These are phyloP conservation scores for Epizoanthus fatuus DNA, from an alignment of 92 coral and sea anemone species.

Conservation along the genomic window DNA sequence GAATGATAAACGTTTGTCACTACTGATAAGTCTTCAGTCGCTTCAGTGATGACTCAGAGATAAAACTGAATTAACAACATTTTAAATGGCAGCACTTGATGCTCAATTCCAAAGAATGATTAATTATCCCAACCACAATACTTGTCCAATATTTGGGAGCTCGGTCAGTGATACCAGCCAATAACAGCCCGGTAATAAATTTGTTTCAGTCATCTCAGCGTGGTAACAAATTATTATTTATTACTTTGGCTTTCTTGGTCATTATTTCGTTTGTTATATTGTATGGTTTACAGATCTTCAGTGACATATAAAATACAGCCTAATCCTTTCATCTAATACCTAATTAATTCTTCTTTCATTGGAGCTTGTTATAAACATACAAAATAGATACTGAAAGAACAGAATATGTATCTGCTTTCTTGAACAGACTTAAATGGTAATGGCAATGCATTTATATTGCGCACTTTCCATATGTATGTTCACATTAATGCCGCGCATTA, in stretches of 20 bases:
- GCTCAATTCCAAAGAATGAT: constrained; percentile 24
- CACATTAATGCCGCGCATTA: too few relatives aligned
- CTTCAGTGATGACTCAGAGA: constrained; percentile 13
- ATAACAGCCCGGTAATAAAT: background rate
- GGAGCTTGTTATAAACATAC: too few relatives aligned
- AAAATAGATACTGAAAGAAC: too few relatives aligned
- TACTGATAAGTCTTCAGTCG: background rate
- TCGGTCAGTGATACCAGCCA: background rate
- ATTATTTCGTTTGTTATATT: constrained; percentile 3
- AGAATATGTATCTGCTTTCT: too few relatives aligned
- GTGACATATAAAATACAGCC: background rate
- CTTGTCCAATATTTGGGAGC: constrained; percentile 13
- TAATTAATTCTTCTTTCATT: too few relatives aligned
- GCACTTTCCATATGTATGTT: too few relatives aligned
- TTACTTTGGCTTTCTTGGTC: background rate
- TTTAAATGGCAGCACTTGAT: constrained; percentile 44
- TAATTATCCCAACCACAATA: constrained; percentile 9
- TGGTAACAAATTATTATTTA: background rate
- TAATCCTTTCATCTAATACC: too few relatives aligned
- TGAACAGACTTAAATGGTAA: too few relatives aligned
- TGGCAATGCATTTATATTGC: too few relatives aligned
- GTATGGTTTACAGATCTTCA: background rate
- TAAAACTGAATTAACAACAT: constrained; percentile 36
- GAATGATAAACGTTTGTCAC: background rate
- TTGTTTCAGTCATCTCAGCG: constrained; percentile 16